These are phyloP conservation scores for Aldrovandia affinis DNA, from an alignment of 2,797 vertebrate genomes.

Conservation along the genomic window DNA sequence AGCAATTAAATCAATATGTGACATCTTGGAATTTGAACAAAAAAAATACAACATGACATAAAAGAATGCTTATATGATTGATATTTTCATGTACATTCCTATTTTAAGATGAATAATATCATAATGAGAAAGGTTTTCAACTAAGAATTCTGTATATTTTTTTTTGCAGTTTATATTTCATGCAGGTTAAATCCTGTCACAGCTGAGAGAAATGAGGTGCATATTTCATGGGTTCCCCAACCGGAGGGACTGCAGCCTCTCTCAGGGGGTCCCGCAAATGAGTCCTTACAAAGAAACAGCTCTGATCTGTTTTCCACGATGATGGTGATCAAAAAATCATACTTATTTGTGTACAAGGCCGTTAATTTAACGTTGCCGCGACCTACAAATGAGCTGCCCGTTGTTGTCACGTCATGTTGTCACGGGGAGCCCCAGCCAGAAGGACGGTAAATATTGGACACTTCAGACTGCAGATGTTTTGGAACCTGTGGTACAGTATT, in stretches of 20 bases:
- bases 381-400: background rate
- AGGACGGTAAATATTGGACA: background rate
- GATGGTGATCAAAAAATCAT: too few species aligned
- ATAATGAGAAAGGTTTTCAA: background rate
- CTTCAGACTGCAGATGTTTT: background rate
- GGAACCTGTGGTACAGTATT: background rate
- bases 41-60: background rate
- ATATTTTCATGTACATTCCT: background rate
- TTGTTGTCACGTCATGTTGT: background rate
- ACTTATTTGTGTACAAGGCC: background rate
- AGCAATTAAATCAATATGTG: too few species aligned
- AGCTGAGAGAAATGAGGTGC: background rate
- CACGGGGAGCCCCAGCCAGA: background rate
- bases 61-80: background rate
- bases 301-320: background rate
- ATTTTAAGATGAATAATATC: background rate
- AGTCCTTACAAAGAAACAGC: background rate
- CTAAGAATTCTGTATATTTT: background rate
- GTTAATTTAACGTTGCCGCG: too few species aligned
- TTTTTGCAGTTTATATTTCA: background rate
- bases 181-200: background rate
- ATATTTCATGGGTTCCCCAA: background rate
- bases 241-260: background rate
- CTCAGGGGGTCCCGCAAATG: background rate
- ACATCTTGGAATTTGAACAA: background rate